Evolutionary conservation across 2,797 vertebrate species (phyloP).

Genomic region (Schizopygopsis pylzovi): DNA sequence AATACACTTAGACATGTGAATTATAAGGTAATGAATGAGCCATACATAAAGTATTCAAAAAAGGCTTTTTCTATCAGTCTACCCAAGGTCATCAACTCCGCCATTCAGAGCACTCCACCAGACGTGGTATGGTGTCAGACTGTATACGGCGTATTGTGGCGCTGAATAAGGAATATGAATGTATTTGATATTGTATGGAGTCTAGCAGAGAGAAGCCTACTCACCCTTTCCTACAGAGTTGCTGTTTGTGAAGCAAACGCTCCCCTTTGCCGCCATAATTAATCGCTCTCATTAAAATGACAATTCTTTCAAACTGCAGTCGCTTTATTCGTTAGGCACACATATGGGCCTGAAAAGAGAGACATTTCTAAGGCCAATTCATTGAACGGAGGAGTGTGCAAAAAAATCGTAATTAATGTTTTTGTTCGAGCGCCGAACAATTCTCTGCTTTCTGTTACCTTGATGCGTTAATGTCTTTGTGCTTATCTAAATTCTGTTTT

Average conservation of each 20-base stretch:
- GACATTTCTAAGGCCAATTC: constrained; percentile 67
- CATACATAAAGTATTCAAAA: constrained; percentile 40
- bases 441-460: constrained; percentile 63
- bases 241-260: constrained; percentile 50
- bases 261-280: constrained; percentile 59
- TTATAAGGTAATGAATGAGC: constrained; percentile 42
- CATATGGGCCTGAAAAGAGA: constrained; percentile 56
- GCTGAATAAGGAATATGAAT: constrained; percentile 47
- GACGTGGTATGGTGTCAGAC: constrained; percentile 23
- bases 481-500: constrained; percentile 65
- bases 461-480: constrained; percentile 70
- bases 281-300: constrained; percentile 69
- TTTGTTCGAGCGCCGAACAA: constrained; percentile 65
- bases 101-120: constrained; percentile 40
- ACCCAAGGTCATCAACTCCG: constrained; percentile 45
- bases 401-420: constrained; percentile 67
- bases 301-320: constrained; percentile 63
- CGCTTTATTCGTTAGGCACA: constrained; percentile 56
- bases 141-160: constrained; percentile 33
- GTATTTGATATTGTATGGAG: constrained; percentile 43
- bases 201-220: not conserved
- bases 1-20: not conserved
- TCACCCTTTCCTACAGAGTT: constrained; percentile 26
- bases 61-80: constrained; percentile 33
- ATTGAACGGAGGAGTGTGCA: constrained; percentile 46